Percentiles rank a stretch among this genome's conserved stretches.
phyloP scores from a whole-genome alignment of 2,113 vertebrate species.

The Mustela nigripes region DNA sequence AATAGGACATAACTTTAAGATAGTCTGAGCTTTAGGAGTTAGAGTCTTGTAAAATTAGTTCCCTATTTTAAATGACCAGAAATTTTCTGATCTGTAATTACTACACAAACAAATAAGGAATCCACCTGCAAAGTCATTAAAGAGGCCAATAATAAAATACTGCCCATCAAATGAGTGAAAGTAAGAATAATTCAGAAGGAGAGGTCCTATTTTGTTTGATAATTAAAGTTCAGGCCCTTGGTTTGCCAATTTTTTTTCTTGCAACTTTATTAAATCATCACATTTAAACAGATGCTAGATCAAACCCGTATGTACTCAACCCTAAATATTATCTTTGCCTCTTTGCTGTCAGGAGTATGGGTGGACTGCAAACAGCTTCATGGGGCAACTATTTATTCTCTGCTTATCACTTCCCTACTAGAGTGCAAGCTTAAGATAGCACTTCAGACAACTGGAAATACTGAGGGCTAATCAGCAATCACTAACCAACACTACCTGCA shows the following conservation, averaged over 20 bases:
- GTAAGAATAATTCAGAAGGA: constrained; percentile 41
- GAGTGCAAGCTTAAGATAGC: background rate
- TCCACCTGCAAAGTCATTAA: constrained; percentile 46
- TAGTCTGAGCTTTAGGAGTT: constrained; percentile 7
- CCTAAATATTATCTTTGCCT: background rate
- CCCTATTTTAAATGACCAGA: constrained; percentile 51
- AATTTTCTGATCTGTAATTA: constrained; percentile 63
- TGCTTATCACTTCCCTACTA: constrained; percentile 4
- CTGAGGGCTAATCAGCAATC: constrained; percentile 2
- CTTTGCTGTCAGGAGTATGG: background rate
- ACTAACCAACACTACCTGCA: constrained; percentile 41
- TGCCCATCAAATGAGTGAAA: constrained; percentile 64
- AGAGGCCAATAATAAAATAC: constrained; percentile 63
- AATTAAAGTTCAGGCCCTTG: constrained; percentile 16
- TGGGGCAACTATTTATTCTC: background rate
- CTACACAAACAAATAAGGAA: constrained; percentile 53
- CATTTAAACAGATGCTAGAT: background rate
- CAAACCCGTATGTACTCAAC: background rate
- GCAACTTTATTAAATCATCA: constrained; percentile 46
- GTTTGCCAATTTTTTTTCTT: background rate
- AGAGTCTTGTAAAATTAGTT: background rate
- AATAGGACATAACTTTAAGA: background rate
- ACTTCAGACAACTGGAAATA: constrained; percentile 48
- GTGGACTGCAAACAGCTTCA: background rate
- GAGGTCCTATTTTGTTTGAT: constrained; percentile 12